These are phyloP conservation scores for Candoia aspera DNA, from an alignment of 2,113 vertebrate species.

Conservation along the genomic window DNA sequence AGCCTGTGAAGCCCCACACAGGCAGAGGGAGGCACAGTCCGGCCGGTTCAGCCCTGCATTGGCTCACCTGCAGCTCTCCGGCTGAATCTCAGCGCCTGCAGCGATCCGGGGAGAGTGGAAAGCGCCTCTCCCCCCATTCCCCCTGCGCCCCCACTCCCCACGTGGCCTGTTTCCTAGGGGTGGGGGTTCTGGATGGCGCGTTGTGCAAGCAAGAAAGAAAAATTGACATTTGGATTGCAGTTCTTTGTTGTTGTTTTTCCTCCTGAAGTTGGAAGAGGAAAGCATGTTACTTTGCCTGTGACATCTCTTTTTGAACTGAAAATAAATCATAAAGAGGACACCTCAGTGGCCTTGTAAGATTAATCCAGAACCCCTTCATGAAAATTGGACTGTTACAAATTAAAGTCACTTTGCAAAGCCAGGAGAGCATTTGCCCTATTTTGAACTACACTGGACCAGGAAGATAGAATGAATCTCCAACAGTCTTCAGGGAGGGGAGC, in stretches of 20 bases:
- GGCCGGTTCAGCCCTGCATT: neutral
- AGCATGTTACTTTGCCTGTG: neutral
- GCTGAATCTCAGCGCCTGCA: neutral
- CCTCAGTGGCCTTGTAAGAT: neutral
- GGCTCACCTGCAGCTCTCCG: neutral
- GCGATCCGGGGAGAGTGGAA: neutral
- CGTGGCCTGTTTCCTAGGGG: neutral
- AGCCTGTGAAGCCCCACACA: neutral
- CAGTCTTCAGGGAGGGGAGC: neutral
- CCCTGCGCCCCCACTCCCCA: neutral
- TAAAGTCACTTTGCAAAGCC: neutral
- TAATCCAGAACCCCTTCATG: neutral
- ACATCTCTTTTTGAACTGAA: neutral
- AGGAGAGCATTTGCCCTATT: no score
- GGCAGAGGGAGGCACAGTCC: no score
- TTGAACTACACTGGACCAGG: no score
- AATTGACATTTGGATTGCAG: neutral
- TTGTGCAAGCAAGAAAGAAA: neutral
- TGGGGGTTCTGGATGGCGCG: neutral
- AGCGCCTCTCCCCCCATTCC: neutral
- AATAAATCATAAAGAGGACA: neutral
- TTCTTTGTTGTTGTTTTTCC: neutral
- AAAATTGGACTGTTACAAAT: neutral
- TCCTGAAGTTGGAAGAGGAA: neutral
- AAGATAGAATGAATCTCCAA: neutral